These are phyloP conservation scores for Theonella swinhoei DNA, from an alignment of 37 sponge, comb jelly and placozoan genomes.

Conservation along the genomic window DNA sequence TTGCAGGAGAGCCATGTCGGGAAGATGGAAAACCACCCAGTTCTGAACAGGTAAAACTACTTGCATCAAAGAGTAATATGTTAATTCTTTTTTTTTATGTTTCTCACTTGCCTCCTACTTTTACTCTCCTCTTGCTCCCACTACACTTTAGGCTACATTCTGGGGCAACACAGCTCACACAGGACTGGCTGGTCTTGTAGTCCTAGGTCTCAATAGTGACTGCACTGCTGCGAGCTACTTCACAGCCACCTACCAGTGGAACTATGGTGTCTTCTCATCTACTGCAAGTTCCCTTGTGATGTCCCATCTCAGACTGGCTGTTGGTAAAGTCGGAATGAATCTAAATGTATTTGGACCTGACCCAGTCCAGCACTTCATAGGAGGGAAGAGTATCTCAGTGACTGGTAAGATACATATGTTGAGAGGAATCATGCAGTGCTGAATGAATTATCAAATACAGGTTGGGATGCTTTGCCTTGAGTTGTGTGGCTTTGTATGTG, in stretches of 20 bases:
- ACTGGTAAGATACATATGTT: conserved; percentile 16
- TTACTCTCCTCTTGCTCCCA: background rate
- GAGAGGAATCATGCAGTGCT: no score
- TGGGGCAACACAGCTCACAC: conserved; percentile 85
- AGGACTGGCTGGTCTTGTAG: conserved; percentile 61
- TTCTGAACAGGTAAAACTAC: conserved; percentile 4
- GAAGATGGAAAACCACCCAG: conserved; percentile 11
- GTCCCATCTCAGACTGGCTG: conserved; percentile 58
- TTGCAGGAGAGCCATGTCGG: conserved; percentile 67
- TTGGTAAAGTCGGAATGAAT: conserved; percentile 78
- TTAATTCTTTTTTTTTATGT: background rate
- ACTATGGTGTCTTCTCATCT: conserved; percentile 83
- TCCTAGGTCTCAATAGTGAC: conserved; percentile 57
- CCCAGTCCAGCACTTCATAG: conserved; percentile 79
- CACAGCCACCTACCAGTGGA: conserved; percentile 73
- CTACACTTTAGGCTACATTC: conserved; percentile 82
- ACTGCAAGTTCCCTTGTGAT: conserved; percentile 65
- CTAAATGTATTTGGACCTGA: conserved; percentile 89
- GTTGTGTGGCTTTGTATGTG: no score
- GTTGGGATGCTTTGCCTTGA: no score
- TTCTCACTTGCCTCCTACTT: no score
- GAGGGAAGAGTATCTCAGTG: conserved; percentile 63
- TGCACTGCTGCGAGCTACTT: conserved; percentile 79
- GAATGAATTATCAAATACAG: no score
- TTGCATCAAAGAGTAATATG: background rate